A percentile compares a stretch with the other conserved stretches of the same genome.
Evolutionary conservation across 2,888 invertebrate species (phyloP).

Genomic region (Coenonympha arcania): DNA sequence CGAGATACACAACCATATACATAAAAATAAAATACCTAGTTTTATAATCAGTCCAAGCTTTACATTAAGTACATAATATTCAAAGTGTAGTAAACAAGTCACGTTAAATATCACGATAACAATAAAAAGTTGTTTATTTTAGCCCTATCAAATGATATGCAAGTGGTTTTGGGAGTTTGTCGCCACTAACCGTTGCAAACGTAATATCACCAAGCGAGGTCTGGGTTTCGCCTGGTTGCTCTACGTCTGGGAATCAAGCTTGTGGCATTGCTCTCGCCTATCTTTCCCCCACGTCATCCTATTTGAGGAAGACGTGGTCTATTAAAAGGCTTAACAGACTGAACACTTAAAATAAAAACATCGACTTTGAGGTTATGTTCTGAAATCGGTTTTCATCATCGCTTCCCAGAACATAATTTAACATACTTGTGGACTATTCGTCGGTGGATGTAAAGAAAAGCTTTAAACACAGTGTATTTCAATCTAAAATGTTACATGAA

Average conservation of each 20-base stretch:
- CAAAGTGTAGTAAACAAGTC: no score
- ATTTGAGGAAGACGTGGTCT: slow-evolving; percentile 46
- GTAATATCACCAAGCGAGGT: slow-evolving; percentile 30
- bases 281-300: slow-evolving; percentile 45
- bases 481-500: background rate
- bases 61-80: no score
- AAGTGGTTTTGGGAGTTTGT: slow-evolving; percentile 39
- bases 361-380: background rate
- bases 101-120: no score
- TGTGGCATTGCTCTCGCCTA: slow-evolving; percentile 51
- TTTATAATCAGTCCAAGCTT: no score
- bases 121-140: no score
- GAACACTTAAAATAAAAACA: background rate
- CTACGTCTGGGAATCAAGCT: slow-evolving; percentile 52
- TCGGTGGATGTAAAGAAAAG: background rate
- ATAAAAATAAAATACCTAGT: no score
- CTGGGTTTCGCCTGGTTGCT: slow-evolving; percentile 36
- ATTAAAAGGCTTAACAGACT: slow-evolving; percentile 41
- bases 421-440: background rate
- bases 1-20: no score
- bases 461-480: slow-evolving; percentile 4
- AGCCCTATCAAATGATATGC: no score
- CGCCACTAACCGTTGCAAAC: slow-evolving; percentile 56
- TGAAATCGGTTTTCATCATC: background rate
- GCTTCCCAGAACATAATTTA: background rate